Conservation (phyloP, 2,113 vertebrate species). For the Pelusios castaneus region DNA sequence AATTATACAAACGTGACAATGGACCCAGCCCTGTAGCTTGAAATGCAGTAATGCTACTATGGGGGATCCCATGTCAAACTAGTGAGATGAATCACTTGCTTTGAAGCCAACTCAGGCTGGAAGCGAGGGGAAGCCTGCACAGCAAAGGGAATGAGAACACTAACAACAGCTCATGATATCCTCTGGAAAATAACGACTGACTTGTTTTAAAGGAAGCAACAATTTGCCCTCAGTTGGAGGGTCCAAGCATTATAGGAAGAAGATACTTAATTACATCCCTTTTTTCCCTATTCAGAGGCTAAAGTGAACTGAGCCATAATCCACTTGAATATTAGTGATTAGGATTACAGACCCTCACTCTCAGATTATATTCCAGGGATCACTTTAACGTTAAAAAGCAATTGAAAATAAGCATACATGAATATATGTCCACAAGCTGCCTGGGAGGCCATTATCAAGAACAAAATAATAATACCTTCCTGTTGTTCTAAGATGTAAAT, state of each 20-base stretch:
- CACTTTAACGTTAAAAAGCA: background rate
- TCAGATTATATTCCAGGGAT: background rate
- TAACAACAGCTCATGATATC: background rate
- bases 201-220: fast-evolving
- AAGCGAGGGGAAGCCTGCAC: background rate
- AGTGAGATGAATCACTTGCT: background rate
- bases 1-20: background rate
- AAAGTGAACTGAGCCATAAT: background rate
- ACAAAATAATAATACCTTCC: background rate
- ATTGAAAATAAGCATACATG: background rate
- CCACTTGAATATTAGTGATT: background rate
- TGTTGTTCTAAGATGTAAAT: background rate
- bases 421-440: background rate
- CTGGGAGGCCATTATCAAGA: background rate
- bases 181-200: background rate
- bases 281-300: background rate
- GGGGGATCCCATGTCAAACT: background rate
- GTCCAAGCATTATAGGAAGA: background rate
- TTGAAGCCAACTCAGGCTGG: background rate
- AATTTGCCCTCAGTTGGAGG: background rate
- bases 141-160: background rate
- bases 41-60: background rate
- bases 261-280: background rate
- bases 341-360: background rate
- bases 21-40: fast-evolving